A percentile compares a stretch with the other conserved stretches of the same genome.
phyloP scores from a whole-genome alignment of 2,113 vertebrate genomes.

The Rhodinocichla rosea region DNA sequence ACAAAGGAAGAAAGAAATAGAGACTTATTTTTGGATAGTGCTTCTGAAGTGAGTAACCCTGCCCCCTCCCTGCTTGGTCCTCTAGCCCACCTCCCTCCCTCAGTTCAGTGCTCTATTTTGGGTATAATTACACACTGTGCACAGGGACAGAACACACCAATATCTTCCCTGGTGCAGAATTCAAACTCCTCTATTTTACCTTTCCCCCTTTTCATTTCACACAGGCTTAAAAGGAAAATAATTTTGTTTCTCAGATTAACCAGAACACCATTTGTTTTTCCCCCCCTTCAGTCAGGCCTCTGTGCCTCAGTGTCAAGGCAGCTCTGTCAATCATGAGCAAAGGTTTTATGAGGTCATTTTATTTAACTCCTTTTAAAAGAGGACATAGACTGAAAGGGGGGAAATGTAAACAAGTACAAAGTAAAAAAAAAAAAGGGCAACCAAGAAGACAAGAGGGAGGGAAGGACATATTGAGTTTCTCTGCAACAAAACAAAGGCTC shows the following conservation, averaged over 20 bases:
- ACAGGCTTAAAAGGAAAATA: neutral
- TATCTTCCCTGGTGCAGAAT: slow-evolving; percentile 29
- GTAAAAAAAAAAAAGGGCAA: neutral
- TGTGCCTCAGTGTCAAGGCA: neutral
- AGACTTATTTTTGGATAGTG: slow-evolving; percentile 56
- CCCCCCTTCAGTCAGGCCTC: neutral
- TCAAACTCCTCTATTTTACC: slow-evolving; percentile 8
- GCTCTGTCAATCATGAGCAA: neutral
- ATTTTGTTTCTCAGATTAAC: slow-evolving; percentile 22
- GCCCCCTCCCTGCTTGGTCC: neutral
- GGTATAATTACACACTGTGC: slow-evolving; percentile 58
- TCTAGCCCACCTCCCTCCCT: slow-evolving; percentile 14
- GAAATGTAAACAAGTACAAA: neutral
- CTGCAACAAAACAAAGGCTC: neutral
- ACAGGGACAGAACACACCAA: slow-evolving; percentile 20
- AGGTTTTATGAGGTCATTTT: neutral
- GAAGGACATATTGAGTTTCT: fast-evolving
- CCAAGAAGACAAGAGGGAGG: neutral
- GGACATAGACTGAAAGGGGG: neutral
- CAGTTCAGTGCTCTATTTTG: slow-evolving; percentile 59
- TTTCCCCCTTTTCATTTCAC: neutral
- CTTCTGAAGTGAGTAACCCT: slow-evolving; percentile 51
- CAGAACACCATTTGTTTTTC: neutral
- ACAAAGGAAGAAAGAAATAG: neutral
- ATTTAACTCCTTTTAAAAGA: neutral